phyloP scores from a whole-genome alignment of 2,113 vertebrate species.

The Illadopsis cleaveri region DNA sequence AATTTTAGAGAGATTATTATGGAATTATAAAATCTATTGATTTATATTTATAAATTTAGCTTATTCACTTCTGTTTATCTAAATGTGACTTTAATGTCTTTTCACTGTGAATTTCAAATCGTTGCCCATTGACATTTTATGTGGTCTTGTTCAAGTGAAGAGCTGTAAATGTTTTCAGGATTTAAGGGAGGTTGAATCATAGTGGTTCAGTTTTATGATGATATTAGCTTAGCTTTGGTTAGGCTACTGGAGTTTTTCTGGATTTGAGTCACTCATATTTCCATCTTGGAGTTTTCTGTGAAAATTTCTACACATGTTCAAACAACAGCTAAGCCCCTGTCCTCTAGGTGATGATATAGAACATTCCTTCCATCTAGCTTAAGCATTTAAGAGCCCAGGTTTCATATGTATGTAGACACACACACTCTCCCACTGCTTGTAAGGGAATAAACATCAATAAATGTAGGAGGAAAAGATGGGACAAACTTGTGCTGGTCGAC shows the following conservation, averaged over 20 bases:
- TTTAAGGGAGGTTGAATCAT: neutral
- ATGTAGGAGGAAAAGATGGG: neutral
- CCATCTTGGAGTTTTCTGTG: neutral
- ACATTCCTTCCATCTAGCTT: neutral
- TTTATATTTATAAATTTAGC: neutral
- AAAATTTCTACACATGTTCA: neutral
- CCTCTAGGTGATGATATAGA: neutral
- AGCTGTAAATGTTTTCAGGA: neutral
- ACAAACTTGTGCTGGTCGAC: accelerated
- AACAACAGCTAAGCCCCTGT: neutral
- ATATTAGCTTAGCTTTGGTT: neutral
- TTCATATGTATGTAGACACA: neutral
- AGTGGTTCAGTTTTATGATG: neutral
- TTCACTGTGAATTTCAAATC: neutral
- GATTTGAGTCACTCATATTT: neutral
- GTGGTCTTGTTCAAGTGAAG: neutral
- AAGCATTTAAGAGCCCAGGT: neutral
- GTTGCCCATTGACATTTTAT: neutral
- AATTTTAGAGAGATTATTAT: neutral
- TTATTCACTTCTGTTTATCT: neutral
- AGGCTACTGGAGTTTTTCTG: neutral
- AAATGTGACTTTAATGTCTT: conserved; percentile 22
- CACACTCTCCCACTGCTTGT: neutral
- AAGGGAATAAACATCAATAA: neutral
- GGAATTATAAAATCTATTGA: neutral